Evolutionary conservation across 2,113 vertebrate genomes (phyloP).

Genomic region (Poecilia latipinna): DNA sequence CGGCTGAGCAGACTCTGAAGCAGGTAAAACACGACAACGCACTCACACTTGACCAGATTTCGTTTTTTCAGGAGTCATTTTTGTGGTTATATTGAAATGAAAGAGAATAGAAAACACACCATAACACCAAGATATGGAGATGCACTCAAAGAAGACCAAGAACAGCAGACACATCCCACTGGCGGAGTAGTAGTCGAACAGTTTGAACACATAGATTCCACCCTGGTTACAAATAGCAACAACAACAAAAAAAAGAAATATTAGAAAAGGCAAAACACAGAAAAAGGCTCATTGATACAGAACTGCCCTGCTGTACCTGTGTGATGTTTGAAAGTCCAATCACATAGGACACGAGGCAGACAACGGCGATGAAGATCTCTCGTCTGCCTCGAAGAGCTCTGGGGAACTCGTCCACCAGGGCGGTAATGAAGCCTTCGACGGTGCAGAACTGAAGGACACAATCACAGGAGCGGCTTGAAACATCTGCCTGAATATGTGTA

Average conservation of each 20-base stretch:
- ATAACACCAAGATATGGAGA: slow-evolving; percentile 99
- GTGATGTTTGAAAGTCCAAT: slow-evolving; percentile 98
- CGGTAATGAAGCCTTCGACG: slow-evolving; percentile 97
- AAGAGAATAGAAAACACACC: slow-evolving; percentile 77
- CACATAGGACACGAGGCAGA: slow-evolving; percentile 93
- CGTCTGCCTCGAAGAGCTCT: slow-evolving; percentile 86
- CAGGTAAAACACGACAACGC: slow-evolving; percentile 3
- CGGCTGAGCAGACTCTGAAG: slow-evolving; percentile 43
- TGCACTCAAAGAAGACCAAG: slow-evolving; percentile 98
- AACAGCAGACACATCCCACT: slow-evolving; percentile 98
- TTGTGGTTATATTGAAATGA: not conserved
- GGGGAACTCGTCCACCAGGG: slow-evolving; percentile 96
- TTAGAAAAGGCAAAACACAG: not conserved
- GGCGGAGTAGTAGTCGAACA: slow-evolving; percentile 99
- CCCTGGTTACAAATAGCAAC: slow-evolving; percentile 80
- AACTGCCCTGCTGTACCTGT: slow-evolving; percentile 82
- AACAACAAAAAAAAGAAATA: slow-evolving; percentile 15
- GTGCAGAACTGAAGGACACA: slow-evolving; percentile 90
- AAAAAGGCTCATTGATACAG: not conserved
- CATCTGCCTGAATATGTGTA: not conserved
- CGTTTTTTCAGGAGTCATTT: not conserved
- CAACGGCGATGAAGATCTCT: slow-evolving; percentile 93
- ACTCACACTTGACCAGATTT: not conserved
- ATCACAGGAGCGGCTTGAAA: slow-evolving; percentile 29
- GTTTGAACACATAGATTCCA: slow-evolving; percentile 97